Evolutionary conservation across 2,797 vertebrate genomes (phyloP).

Genomic region (Phalloptychus januarius): DNA sequence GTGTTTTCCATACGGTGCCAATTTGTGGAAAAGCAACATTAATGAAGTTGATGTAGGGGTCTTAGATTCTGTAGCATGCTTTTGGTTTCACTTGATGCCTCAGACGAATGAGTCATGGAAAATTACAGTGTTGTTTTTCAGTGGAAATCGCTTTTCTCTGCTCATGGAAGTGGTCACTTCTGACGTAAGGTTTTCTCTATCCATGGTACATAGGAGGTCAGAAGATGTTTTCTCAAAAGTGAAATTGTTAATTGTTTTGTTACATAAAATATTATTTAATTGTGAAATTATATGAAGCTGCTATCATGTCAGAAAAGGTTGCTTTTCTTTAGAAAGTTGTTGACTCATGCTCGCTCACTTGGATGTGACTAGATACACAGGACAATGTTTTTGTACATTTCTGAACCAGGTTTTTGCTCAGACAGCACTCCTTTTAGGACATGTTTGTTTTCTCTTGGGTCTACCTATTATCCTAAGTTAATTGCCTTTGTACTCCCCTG

Average conservation of each 20-base stretch:
- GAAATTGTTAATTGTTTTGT: conserved; percentile 7
- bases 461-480: conserved; percentile 26
- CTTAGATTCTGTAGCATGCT: not conserved
- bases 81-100: not conserved
- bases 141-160: not conserved
- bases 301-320: conserved; percentile 18
- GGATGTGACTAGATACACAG: not conserved
- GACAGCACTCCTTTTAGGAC: not conserved
- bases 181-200: not conserved
- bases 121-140: not conserved
- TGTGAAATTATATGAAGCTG: conserved; percentile 30
- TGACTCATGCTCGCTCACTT: conserved; percentile 32
- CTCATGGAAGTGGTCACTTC: not conserved
- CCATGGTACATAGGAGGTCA: not conserved
- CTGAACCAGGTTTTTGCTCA: conserved; percentile 5
- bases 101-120: not conserved
- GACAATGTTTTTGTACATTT: conserved; percentile 14
- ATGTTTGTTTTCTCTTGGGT: conserved; percentile 22
- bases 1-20: not conserved
- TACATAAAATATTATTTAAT: conserved; percentile 36
- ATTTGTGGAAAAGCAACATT: not conserved
- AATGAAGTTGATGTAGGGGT: not conserved
- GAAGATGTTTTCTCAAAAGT: not conserved
- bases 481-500: conserved; percentile 32
- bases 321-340: conserved; percentile 26